Evolutionary conservation across 1,140 invertebrate species (phyloP), one percentile per base, ranked within the genome.

Genomic region (Bombus pyrosoma): DNA sequence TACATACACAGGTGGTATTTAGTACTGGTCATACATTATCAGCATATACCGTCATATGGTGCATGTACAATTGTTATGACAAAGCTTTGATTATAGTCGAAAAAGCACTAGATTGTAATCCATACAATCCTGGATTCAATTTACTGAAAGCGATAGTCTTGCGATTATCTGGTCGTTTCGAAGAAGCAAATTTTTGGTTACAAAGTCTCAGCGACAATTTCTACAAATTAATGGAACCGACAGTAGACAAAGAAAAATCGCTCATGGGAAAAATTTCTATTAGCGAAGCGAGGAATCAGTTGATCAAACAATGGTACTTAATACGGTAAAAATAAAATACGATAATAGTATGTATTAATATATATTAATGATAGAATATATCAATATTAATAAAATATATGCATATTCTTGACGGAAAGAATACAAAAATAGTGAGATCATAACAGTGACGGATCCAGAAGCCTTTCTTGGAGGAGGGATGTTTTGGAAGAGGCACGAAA

Each of bases 111-210:
- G 87, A 90, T 32, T 90, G 87, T 39, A 86, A 90, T 85, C 90
- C 90, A 12, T 90, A 81, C 43, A 91, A 91, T 85, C 90, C 89
- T 34, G 88, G 87, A 34, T 91, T 85, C 62, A 90, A 62, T 57
- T 71, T 91, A 39, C 47, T 91, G 15, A 91, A 91, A 72, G 62
- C 85, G 0, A 83, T 91, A 6, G 53, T 90, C 4, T 53, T 91
- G 22, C 85, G 90, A 47, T 25, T 90, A 25, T 91, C 86, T 4
- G 90, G 90, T 18, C 86, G 88, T 13, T 64, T 86, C n/a, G 41
- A 68, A 1, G 88, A 90, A 83, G 87, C 88, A 5, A 79, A n/a
- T 18, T 15, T 66, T 0, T 91, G 90, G 89, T 62, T 91, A 12
- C 69, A 88, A 25, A 82, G 32, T 75, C 79, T 91, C 1, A 85